phyloP scores from a whole-genome alignment of 2,797 vertebrate genomes.

The Melanogrammus aeglefinus region DNA sequence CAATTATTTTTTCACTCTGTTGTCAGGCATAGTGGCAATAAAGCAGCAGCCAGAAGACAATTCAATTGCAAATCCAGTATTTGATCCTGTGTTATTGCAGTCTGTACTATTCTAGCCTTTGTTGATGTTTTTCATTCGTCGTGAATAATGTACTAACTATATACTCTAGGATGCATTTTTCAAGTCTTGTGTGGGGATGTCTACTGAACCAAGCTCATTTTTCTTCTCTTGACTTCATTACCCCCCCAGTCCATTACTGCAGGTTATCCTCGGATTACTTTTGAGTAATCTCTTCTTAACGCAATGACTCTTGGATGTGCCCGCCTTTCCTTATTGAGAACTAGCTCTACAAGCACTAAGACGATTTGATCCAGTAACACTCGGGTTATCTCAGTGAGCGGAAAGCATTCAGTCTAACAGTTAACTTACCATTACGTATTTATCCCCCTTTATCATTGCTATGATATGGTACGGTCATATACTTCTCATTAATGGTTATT shows the following conservation, averaged over 20 bases:
- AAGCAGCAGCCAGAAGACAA: background rate
- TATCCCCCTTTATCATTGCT: background rate
- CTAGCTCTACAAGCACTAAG: conserved; percentile 25
- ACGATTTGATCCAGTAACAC: conserved; percentile 23
- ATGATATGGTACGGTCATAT: background rate
- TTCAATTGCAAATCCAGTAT: background rate
- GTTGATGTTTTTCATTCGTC: background rate
- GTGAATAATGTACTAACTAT: background rate
- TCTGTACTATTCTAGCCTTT: background rate
- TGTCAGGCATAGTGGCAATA: no score
- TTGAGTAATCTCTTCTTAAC: background rate
- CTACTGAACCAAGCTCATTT: background rate
- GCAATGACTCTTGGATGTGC: conserved; percentile 31
- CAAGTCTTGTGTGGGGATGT: background rate
- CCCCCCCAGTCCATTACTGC: background rate
- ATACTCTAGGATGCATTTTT: background rate
- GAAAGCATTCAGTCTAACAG: background rate
- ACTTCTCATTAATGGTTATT: no score
- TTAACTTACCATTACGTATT: background rate
- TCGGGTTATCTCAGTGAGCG: background rate
- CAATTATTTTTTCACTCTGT: no score
- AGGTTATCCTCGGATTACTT: background rate
- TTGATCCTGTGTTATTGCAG: no score
- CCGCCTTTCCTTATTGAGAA: conserved; percentile 44
- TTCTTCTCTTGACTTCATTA: no score